phyloP scores from a whole-genome alignment of 23 tunicate species.

The Styela plicata region DNA sequence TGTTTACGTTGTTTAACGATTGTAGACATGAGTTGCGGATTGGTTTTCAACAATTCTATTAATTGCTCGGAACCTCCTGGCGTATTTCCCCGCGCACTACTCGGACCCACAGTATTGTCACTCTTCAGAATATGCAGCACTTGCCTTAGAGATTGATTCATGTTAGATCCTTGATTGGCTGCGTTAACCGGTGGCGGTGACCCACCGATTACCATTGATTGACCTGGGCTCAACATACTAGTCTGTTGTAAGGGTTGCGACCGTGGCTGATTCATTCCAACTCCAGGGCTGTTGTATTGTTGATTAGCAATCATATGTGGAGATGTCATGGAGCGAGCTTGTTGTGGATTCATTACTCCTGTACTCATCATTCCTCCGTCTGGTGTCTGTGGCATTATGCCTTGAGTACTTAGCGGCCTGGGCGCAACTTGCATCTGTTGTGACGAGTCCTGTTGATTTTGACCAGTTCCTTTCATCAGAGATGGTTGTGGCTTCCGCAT shows the following conservation, averaged over 20 bases:
- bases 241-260: neutral
- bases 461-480: constrained; percentile 33
- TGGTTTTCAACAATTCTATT: constrained; percentile 27
- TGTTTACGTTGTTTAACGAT: constrained; percentile 52
- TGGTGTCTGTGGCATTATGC: constrained; percentile 44
- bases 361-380: neutral
- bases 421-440: constrained; percentile 52
- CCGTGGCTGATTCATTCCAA: neutral
- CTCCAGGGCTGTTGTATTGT: constrained; percentile 14
- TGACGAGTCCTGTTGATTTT: constrained; percentile 14
- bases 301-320: constrained; percentile 32
- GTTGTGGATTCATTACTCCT: constrained; percentile 8
- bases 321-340: neutral
- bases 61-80: constrained; percentile 21
- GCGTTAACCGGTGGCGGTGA: constrained; percentile 1
- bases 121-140: neutral
- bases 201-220: neutral
- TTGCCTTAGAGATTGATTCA: neutral
- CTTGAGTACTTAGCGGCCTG: neutral
- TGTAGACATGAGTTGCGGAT: constrained; percentile 62
- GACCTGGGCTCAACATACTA: constrained; percentile 17
- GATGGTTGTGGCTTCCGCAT: constrained; percentile 14
- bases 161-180: too few relatives aligned
- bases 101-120: neutral
- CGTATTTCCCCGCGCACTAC: constrained; percentile 2